Conservation (phyloP, 2,888 invertebrate species). For the Marasmarcha lunaedactyla region DNA sequence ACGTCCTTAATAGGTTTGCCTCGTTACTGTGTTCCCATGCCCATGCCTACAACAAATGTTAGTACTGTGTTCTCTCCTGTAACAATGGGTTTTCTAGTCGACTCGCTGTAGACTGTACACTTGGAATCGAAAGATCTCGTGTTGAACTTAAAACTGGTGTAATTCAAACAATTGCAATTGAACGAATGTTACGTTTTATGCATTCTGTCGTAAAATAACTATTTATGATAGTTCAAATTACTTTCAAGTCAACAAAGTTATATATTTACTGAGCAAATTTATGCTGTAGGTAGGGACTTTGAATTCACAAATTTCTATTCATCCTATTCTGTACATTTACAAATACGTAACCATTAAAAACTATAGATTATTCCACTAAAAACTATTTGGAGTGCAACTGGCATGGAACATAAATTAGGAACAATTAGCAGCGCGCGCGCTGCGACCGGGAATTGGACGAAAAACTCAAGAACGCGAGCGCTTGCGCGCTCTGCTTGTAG, state of each 20-base stretch:
- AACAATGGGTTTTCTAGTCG: neutral
- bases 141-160: conserved; percentile 35
- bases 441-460: conserved; percentile 47
- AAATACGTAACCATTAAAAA: too few relatives aligned
- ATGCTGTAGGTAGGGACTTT: too few relatives aligned
- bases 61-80: too few relatives aligned
- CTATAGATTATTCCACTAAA: too few relatives aligned
- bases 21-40: conserved; percentile 60
- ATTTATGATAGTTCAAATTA: too few relatives aligned
- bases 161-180: conserved; percentile 19
- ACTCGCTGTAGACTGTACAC: conserved; percentile 20
- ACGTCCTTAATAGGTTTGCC: conserved; percentile 54
- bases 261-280: too few relatives aligned
- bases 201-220: too few relatives aligned
- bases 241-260: too few relatives aligned
- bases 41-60: conserved; percentile 15
- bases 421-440: conserved; percentile 53
- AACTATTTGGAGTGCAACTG: conserved; percentile 22
- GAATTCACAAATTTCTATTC: too few relatives aligned
- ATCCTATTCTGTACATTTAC: too few relatives aligned
- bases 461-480: conserved; percentile 47
- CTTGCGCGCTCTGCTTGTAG: conserved; percentile 14
- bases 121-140: conserved; percentile 20
- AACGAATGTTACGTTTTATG: too few relatives aligned
- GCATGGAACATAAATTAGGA: conserved; percentile 59